A percentile compares a stretch with the other conserved stretches of the same genome.
phyloP scores from a whole-genome alignment of 2,113 vertebrate genomes.

The Tor tambroides region DNA sequence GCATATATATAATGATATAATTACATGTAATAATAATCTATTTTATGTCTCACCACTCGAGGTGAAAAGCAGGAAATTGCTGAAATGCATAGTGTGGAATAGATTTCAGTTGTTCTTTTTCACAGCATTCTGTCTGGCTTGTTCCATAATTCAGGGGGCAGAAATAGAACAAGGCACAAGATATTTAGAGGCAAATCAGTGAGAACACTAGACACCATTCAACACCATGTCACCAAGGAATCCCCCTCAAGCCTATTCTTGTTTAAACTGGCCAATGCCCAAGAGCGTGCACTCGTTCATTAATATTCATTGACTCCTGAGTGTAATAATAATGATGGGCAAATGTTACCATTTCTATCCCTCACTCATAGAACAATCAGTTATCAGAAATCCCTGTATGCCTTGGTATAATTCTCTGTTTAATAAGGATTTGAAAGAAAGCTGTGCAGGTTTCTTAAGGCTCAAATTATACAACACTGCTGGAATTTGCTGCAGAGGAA shows the following conservation, averaged over 20 bases:
- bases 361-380: constrained; percentile 9
- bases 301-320: constrained; percentile 46
- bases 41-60: not conserved
- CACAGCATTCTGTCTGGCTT: constrained; percentile 13
- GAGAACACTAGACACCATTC: constrained; percentile 28
- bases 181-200: constrained; percentile 29
- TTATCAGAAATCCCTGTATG: constrained; percentile 19
- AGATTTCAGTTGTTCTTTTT: not conserved
- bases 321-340: constrained; percentile 38
- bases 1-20: not conserved
- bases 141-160: not conserved
- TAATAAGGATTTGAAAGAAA: constrained; percentile 17
- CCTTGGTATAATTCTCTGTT: not conserved
- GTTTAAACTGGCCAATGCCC: constrained; percentile 40
- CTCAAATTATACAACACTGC: not conserved
- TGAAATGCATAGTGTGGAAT: not conserved
- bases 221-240: constrained; percentile 33
- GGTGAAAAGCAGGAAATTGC: not conserved
- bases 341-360: constrained; percentile 32
- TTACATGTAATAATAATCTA: not conserved
- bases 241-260: constrained; percentile 32
- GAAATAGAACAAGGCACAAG: constrained; percentile 17
- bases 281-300: constrained; percentile 36
- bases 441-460: not conserved
- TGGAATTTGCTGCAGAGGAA: not conserved